Evolutionary conservation across 2,797 vertebrate species (phyloP), one percentile per base, ranked within the genome.

Genomic region (Semaprochilodus insignis): DNA sequence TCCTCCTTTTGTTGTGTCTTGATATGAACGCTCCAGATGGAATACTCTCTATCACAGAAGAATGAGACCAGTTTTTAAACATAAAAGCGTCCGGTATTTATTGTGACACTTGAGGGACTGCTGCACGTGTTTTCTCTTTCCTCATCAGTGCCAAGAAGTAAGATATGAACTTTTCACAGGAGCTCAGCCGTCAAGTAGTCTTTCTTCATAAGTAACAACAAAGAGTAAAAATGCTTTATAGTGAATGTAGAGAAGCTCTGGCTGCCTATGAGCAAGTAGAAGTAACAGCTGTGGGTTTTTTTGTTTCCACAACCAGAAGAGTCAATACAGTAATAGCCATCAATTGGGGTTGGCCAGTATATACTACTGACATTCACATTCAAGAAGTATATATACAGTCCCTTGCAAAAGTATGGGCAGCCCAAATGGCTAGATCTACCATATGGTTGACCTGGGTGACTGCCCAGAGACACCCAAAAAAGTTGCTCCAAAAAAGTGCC

Each of bases 21-120:
- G 90, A 90, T 89, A 92, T 93, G 81, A 91, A 90, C 91, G 91
- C 92, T 91, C 88, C 89, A 93, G 82, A 87, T 87, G 86, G 81
- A 88, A 82, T 83, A 81, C 83, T 85, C 78, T 76, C 86, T 84
- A 80, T 87, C 60, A 52, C 15, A 83, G 81, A 85, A 85, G 76
- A 89, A 90, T 86, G 84, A 90, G 88, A 91, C 90, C 89, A 83
- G 77, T 89, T 92, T 91, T 90, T 90, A 88, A 91, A 90, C 90
- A 87, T 92, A 87, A 93, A 91, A 89, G 87, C 82, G 60, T 79
- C 89, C 88, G 88, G 91, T 92, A 86, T 81, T 90, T 86, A 86
- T 86, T 80, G 86, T 90, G 87, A 89, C 85, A 87, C 55, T 6
- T 74, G 40, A 62, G 55, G 6, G 40, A 36, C 16, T 2, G 75